phyloP scores from a whole-genome alignment of 2,113 vertebrate genomes.

The Phasianus colchicus region DNA sequence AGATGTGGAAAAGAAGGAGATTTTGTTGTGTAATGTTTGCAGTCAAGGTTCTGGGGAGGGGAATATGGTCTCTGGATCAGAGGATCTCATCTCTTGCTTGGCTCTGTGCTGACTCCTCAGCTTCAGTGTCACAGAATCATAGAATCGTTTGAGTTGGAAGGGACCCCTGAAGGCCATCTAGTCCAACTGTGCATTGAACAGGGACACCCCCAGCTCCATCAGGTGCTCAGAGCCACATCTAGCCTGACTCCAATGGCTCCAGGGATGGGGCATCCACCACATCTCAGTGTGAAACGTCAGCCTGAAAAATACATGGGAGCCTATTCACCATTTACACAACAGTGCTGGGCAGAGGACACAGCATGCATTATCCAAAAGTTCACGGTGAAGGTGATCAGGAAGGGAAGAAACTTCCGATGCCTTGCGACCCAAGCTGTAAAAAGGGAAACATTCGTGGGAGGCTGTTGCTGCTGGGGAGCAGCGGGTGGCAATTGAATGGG shows the following conservation, averaged over 20 bases:
- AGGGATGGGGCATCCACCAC: too few relatives aligned
- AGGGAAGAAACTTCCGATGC: neutral
- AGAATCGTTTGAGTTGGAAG: too few relatives aligned
- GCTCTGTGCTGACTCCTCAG: neutral
- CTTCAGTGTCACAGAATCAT: neutral
- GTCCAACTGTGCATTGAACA: too few relatives aligned
- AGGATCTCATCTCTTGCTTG: neutral
- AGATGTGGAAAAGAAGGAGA: neutral
- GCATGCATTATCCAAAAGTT: constrained; percentile 41
- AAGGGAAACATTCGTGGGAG: neutral
- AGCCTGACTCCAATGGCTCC: too few relatives aligned
- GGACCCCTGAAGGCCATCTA: too few relatives aligned
- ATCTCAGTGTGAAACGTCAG: neutral
- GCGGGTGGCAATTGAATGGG: constrained; percentile 11
- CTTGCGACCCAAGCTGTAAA: neutral
- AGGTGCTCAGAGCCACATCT: too few relatives aligned
- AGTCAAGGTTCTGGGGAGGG: neutral
- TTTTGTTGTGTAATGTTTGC: neutral
- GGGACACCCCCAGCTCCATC: too few relatives aligned
- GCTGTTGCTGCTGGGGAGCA: neutral
- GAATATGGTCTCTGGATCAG: accelerated
- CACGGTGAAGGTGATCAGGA: constrained; percentile 12
- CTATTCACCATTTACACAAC: neutral
- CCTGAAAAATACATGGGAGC: neutral
- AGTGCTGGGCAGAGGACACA: neutral